These are phyloP conservation scores for Apis mellifera DNA, from an alignment of 1,140 invertebrate genomes.

Conservation along the genomic window DNA sequence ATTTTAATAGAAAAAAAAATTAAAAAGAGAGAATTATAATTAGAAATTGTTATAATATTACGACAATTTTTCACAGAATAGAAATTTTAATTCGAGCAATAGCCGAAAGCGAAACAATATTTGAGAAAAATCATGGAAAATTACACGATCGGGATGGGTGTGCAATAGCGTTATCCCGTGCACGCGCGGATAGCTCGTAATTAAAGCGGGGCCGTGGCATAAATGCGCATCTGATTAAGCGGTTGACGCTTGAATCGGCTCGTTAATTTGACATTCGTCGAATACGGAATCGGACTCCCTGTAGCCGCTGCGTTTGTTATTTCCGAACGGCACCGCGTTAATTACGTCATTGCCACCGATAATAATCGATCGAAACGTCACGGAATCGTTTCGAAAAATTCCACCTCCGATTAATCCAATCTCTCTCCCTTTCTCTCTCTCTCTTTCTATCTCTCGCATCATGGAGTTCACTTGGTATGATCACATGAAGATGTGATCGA, in stretches of 20 bases:
- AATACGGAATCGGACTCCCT: not conserved
- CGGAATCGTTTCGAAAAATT: not conserved
- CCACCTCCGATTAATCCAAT: not conserved
- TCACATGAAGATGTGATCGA: too few relatives aligned
- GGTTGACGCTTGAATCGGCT: constrained; percentile 50
- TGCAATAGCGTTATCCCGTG: constrained; percentile 13
- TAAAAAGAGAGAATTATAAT: too few relatives aligned
- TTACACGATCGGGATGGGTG: constrained; percentile 20
- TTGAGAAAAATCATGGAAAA: constrained; percentile 26
- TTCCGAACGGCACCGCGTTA: not conserved
- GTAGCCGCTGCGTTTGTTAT: constrained; percentile 21
- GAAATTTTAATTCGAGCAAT: not conserved
- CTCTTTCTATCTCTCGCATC: too few relatives aligned
- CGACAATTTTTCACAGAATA: not conserved
- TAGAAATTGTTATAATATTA: too few relatives aligned
- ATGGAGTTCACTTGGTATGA: too few relatives aligned
- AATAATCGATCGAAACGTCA: constrained; percentile 6
- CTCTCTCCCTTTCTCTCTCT: too few relatives aligned
- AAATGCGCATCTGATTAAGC: constrained; percentile 52
- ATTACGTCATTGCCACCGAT: not conserved
- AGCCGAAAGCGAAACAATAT: not conserved
- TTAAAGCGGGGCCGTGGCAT: constrained; percentile 40
- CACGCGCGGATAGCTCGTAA: constrained; percentile 22
- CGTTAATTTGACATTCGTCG: constrained; percentile 51
- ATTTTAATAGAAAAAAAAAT: too few relatives aligned